Base-by-base conservation (phyloP, 2,888 invertebrate genomes). In the Dynastes maya region DNA sequence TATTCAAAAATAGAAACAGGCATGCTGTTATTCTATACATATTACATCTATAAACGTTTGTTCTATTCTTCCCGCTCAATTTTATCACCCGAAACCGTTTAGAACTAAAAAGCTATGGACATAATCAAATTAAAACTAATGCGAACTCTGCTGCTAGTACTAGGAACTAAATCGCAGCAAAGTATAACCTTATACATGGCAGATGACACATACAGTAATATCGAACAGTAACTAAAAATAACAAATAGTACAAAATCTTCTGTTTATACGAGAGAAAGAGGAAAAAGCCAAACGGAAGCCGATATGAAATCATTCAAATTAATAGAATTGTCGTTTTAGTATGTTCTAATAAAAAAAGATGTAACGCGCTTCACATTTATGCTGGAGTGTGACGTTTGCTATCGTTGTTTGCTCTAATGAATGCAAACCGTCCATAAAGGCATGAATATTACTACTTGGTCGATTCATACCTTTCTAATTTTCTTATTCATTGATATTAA, bases 1-100 rank as follows among this genome's bases (percentile, higher is more conserved):
- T 81, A 80, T 81, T 82, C 82, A 82, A 82, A 82, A 82, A 82
- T 82, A 82, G 82, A 78, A 55, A 51, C 53, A 22, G 55, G 27
- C 61, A 32, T 45, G 13, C 40, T 40, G 68, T 68, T 68, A 68
- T 40, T 45, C 45, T 58, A 53, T 45, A 63, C 29, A 49, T 49
- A 51, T 49, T 53, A 37, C 13, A 51, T 9, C 22, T 68, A 11
- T 68, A 68, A 68, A 51, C n/a, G 68, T 68, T 68, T 68, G 13
- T 68, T 68, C 29, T 29, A 29, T 68, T 68, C 51, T 29, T 9
- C 11, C 45, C 16, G 22, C n/a, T 45, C 45, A 49, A 49, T 45
- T 45, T 27, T 27, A 27, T 67, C 11, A 3, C 3, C 16, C 45
- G n/a, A 29, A 51, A 68, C 11, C 49, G 27, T 8, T 68, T 68